Conservation (phyloP, 2,888 invertebrate genomes). For the Volucella zonaria region DNA sequence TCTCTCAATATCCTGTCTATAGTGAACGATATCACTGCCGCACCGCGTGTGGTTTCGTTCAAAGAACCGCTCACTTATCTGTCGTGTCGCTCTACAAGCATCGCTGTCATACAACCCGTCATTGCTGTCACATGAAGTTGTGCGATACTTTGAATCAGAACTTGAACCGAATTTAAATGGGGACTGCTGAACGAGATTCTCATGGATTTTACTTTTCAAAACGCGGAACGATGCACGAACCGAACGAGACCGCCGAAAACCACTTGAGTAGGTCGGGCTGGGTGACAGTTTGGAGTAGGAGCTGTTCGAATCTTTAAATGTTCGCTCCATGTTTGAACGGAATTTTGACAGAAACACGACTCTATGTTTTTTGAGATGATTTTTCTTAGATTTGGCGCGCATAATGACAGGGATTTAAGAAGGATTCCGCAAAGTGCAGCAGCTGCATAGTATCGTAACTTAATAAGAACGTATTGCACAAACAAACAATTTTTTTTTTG, state of each 20-base stretch:
- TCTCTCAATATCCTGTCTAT: constrained; percentile 76
- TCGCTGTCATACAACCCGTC: constrained; percentile 49
- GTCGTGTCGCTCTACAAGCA: constrained; percentile 66
- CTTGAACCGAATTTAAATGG: constrained; percentile 79
- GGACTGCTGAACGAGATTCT: constrained; percentile 78
- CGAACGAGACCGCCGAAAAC: constrained; percentile 86
- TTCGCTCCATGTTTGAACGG: constrained; percentile 72
- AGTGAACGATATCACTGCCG: constrained; percentile 53
- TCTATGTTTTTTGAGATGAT: constrained; percentile 33
- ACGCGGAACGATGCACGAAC: constrained; percentile 88
- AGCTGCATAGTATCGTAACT: constrained; percentile 53
- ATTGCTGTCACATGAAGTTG: constrained; percentile 11
- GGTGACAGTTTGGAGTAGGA: constrained; percentile 59
- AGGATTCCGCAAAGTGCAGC: constrained; percentile 50
- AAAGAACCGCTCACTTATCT: constrained; percentile 67
- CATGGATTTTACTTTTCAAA: constrained; percentile 85
- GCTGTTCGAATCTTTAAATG: constrained; percentile 63
- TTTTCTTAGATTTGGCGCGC: constrained; percentile 54
- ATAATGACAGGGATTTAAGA: constrained; percentile 49
- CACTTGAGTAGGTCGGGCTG: background rate
- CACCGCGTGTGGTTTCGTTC: constrained; percentile 54
- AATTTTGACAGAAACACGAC: constrained; percentile 48
- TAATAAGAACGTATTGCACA: constrained; percentile 15
- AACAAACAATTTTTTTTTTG: background rate
- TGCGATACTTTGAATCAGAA: constrained; percentile 13